Percentiles rank a stretch among this genome's conserved stretches.
Conservation (phyloP, 2,113 vertebrate genomes). For the Plectropomus leopardus region DNA sequence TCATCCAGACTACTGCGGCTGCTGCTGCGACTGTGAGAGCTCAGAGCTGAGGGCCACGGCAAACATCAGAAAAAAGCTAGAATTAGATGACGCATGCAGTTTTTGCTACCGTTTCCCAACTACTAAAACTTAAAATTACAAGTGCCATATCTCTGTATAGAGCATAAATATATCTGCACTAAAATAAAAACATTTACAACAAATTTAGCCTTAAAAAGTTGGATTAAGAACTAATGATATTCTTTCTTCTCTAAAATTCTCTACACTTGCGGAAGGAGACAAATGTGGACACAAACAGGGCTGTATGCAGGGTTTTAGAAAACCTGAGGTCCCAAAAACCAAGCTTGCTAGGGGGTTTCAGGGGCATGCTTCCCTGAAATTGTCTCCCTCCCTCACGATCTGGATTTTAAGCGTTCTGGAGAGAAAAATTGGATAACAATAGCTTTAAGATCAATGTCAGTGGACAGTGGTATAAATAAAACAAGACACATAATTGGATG, state of each 20-base stretch:
- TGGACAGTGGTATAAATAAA: too few species aligned
- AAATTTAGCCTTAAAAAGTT: not conserved
- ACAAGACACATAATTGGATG: too few species aligned
- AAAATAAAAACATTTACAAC: too few species aligned
- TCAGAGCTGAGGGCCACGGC: constrained; percentile 73
- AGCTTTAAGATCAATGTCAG: too few species aligned
- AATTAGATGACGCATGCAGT: not conserved
- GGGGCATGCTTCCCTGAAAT: too few species aligned
- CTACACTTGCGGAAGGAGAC: not conserved
- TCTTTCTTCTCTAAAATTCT: not conserved
- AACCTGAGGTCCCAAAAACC: too few species aligned
- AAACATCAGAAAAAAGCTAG: constrained; percentile 60
- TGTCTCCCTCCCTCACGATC: too few species aligned
- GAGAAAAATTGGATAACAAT: too few species aligned
- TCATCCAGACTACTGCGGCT: constrained; percentile 94
- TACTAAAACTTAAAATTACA: not conserved
- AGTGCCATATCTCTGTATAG: not conserved
- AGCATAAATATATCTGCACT: too few species aligned
- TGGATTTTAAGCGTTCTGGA: too few species aligned
- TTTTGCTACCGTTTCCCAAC: not conserved
- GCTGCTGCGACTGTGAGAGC: constrained; percentile 91
- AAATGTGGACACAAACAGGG: not conserved
- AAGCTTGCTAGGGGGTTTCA: too few species aligned
- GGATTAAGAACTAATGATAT: not conserved
- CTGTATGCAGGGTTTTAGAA: too few species aligned